Evolutionary conservation across 2,888 invertebrate species (phyloP).

Genomic region (Aquatica leii): DNA sequence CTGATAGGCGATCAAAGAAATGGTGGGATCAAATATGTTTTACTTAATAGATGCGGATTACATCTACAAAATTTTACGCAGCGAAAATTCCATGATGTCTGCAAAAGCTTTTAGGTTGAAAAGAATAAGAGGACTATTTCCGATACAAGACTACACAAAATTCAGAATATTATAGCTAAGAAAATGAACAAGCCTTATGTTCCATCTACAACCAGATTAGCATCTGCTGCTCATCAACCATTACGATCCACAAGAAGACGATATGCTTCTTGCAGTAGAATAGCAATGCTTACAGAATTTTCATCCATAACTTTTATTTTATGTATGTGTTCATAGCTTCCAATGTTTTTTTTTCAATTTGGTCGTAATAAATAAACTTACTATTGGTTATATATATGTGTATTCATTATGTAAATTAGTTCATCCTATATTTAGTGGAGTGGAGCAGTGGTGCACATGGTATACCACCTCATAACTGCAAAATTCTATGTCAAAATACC

Average conservation of each 20-base stretch:
- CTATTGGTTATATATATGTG: too few relatives aligned
- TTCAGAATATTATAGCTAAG: too few relatives aligned
- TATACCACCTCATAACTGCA: too few relatives aligned
- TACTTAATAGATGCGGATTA: not conserved
- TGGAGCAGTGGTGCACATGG: too few relatives aligned
- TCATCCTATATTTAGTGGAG: too few relatives aligned
- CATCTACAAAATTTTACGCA: not conserved
- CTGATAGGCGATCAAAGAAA: not conserved
- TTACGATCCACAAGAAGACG: not conserved
- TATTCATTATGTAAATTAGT: too few relatives aligned
- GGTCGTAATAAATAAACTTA: too few relatives aligned
- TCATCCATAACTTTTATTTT: too few relatives aligned
- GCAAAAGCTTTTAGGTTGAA: not conserved
- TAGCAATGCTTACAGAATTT: too few relatives aligned
- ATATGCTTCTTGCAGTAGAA: not conserved
- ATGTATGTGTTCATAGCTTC: too few relatives aligned
- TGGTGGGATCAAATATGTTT: not conserved
- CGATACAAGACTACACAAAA: not conserved
- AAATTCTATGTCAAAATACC: too few relatives aligned
- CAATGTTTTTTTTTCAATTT: too few relatives aligned
- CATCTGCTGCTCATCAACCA: not conserved
- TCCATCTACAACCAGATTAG: not conserved
- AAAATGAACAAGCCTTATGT: not conserved
- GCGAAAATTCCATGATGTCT: not conserved
- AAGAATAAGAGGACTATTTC: not conserved